Evolutionary conservation across 1,140 invertebrate genomes (phyloP), one percentile per base, ranked within the genome.

Genomic region (Atopsyche davidsoni): DNA sequence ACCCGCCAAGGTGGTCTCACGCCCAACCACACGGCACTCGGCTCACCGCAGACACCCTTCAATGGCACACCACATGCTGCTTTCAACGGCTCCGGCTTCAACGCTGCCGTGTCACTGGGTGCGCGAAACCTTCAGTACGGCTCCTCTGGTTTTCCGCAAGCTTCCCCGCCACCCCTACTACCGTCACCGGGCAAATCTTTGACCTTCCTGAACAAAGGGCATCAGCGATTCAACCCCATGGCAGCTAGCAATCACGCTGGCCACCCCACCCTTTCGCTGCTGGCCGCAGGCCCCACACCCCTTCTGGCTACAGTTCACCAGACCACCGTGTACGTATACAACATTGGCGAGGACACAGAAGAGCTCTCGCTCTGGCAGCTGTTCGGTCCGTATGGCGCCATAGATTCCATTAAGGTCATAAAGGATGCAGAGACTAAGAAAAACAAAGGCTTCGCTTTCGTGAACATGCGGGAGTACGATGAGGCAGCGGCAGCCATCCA

Each of bases 391-490:
- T 99, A 98, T 69, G 96, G 96, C 58, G 96, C 96, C 51, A 96
- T 99, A 55, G 93, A 98, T 74, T 94, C 88, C 62, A 96, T 99
- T 39, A 98, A 98, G 78, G 89, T 96, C 54, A 96, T 98, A 62
- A 88, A 95, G 63, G 96, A 98, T 76, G 82, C 92, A 55, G 89
- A 96, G 72, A 96, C 95, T 53, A 95, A 96, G 79, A 98, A 98
- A 77, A 98, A 96, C 81, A 98, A 98, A 77, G 96, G 96, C 59
- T 98, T 97, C 67, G 96, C 94, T 25, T 98, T 98, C 69, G 94
- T 99, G 32, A 98, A 95, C 63, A 99, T 99, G 96, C 94, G 94
- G 67, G 97, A 98, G 73, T 98, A 98, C 71, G 95, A 98, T 64
- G 96, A 98, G 70, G 93, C 96, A 10, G 82, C 96, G 9, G 89